Percentiles rank a stretch among this genome's conserved stretches.
These are phyloP conservation scores for Neoitamus cyanurus DNA, from an alignment of 2,888 invertebrate species.

Conservation along the genomic window DNA sequence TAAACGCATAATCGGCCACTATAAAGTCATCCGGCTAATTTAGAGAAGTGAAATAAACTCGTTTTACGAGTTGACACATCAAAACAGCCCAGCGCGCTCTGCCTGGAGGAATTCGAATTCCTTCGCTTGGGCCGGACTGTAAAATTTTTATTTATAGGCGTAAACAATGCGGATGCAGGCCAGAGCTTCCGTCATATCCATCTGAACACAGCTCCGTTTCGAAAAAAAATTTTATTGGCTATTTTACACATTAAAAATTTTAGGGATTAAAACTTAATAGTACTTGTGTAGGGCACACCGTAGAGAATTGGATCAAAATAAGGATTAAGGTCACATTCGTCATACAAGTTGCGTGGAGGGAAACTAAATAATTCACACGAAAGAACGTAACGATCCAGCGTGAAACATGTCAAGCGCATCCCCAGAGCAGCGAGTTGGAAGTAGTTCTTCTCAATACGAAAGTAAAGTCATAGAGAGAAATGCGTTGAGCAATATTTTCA, in stretches of 20 bases:
- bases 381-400: too few relatives aligned
- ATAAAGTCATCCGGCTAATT: slow-evolving; percentile 14
- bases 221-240: background rate
- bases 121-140: background rate
- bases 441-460: too few relatives aligned
- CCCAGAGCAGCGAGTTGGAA: too few relatives aligned
- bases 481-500: too few relatives aligned
- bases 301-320: background rate
- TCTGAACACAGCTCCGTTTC: background rate
- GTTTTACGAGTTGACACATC: slow-evolving; percentile 28
- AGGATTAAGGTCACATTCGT: background rate
- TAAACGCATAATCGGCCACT: slow-evolving; percentile 30
- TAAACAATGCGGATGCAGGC: slow-evolving; percentile 23
- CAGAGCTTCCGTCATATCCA: background rate
- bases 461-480: too few relatives aligned
- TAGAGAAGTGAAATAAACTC: background rate
- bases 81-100: background rate
- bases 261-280: background rate
- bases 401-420: too few relatives aligned
- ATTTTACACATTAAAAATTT: background rate
- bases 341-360: too few relatives aligned
- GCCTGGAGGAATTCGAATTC: background rate
- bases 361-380: too few relatives aligned
- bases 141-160: slow-evolving; percentile 30
- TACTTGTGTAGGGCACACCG: background rate